Evolutionary conservation across 2,113 vertebrate genomes (phyloP), one percentile per base, ranked within the genome.

Genomic region (Chaetops frenatus): DNA sequence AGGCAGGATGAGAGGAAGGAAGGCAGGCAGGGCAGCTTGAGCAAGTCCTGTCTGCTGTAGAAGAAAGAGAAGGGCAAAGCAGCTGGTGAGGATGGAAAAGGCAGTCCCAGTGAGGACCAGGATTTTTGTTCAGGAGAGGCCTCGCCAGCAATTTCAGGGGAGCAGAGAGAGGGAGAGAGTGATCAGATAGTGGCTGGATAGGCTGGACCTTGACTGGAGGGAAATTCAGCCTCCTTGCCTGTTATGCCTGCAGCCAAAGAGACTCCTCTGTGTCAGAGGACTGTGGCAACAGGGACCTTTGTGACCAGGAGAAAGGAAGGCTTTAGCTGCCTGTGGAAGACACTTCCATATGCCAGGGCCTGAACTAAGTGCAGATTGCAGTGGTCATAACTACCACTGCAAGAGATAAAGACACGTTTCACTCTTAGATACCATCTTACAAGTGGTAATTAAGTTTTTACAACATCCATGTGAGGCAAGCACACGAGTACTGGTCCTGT

Each of bases 351-450:
- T 36, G 27, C 40, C 70, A 51, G 61, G 48, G 31, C 36, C 48
- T 88, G 72, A 92, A n/a, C 51, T 42, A 81, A 83, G 19, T 1
- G 1, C 69, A 78, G 44, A 87, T 47, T 76, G 44, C 40, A 57
- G 86, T 60, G 67, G 64, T 90, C 91, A 78, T 35, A 78, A 33
- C 64, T 36, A 73, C 64, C n/a, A 40, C 74, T 15, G 7, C 8
- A 11, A 78, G 71, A 94, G 72, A 91, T 91, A 71, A 83, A 94
- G 70, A 82, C 56, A 74, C 6, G 1, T 89, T 94, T 95, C 57
- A 65, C 78, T 79, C 70, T 65, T 71, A 61, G 86, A 90, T 90
- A 94, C 54, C 42, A 87, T 92, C 90, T 95, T 93, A 88, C 56
- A 86, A 84, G 56, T 0, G 1, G 64, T 73, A 90, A 95, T 97